Evolutionary conservation across 2,888 invertebrate species (phyloP).

Genomic region (Drosophila bunnanda): DNA sequence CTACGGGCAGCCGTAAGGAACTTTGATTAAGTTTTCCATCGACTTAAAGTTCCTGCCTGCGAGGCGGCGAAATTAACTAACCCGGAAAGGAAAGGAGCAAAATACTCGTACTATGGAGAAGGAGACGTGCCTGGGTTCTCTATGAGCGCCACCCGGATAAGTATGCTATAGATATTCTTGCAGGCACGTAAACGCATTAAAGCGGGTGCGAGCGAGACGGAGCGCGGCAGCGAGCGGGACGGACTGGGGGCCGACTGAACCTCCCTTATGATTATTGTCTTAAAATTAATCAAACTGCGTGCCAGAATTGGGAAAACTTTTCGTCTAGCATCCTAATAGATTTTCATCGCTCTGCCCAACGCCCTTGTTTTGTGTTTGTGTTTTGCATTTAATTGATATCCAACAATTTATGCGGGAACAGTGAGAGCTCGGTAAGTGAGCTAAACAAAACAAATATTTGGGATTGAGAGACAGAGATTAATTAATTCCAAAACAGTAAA

Average conservation of each 20-base stretch:
- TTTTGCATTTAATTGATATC: conserved; percentile 46
- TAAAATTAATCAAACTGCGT: conserved; percentile 77
- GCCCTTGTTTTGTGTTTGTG: conserved; percentile 24
- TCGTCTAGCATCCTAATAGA: conserved; percentile 58
- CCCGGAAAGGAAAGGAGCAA: conserved; percentile 41
- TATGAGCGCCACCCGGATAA: conserved; percentile 45
- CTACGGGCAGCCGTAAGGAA: conserved; percentile 44
- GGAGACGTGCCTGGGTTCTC: conserved; percentile 63
- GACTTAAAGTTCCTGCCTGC: conserved; percentile 65
- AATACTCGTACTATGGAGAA: conserved; percentile 1
- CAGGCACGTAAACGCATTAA: conserved; percentile 50
- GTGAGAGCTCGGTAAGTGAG: conserved; percentile 8
- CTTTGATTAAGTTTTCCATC: conserved; percentile 76
- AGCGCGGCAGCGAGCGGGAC: conserved; percentile 37
- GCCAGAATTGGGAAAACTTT: conserved; percentile 59
- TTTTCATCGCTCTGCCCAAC: conserved; percentile 34
- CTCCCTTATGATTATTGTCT: conserved; percentile 78
- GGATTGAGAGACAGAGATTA: neutral
- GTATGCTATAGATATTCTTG: conserved; percentile 62
- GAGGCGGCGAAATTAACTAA: conserved; percentile 70
- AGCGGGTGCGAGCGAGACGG: conserved; percentile 44
- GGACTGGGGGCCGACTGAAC: conserved; percentile 16
- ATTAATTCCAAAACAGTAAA: neutral
- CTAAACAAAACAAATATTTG: neutral
- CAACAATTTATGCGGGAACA: conserved; percentile 3